These are phyloP conservation scores for Tethea ocularis DNA, from an alignment of 2,888 invertebrate species.

Conservation along the genomic window DNA sequence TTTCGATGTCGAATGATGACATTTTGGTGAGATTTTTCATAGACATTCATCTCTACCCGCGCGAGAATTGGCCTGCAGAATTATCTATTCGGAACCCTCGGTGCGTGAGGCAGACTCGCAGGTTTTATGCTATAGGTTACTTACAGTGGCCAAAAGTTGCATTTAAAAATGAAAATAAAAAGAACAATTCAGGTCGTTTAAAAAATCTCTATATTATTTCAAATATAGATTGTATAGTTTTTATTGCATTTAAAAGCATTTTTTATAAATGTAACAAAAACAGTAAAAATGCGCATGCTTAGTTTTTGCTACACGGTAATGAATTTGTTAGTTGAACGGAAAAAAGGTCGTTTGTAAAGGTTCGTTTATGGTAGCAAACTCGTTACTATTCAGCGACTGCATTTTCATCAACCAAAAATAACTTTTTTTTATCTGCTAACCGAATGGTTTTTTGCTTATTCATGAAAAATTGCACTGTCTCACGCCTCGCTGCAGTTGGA, in stretches of 20 bases:
- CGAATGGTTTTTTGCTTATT: slow-evolving; percentile 16
- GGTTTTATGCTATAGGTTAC: no score
- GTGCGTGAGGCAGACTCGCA: no score
- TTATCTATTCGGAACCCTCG: no score
- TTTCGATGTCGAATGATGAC: no score
- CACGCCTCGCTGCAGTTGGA: neutral
- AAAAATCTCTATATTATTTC: neutral
- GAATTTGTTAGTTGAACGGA: neutral
- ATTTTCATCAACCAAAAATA: slow-evolving; percentile 4
- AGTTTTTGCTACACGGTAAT: neutral
- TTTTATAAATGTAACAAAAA: no score
- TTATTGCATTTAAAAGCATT: neutral
- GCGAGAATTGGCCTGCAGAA: no score
- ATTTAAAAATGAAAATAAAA: no score
- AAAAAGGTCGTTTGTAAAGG: neutral
- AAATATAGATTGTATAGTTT: neutral
- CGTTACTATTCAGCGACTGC: neutral
- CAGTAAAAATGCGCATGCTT: no score
- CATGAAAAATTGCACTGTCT: neutral
- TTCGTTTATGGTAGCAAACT: neutral
- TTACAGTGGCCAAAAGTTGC: no score
- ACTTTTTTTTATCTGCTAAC: slow-evolving; percentile 21
- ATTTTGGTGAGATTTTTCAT: no score
- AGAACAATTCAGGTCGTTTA: no score
- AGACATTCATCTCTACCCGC: no score